These are phyloP conservation scores for Salmo trutta DNA, from an alignment of 2,797 vertebrate species.

Conservation along the genomic window DNA sequence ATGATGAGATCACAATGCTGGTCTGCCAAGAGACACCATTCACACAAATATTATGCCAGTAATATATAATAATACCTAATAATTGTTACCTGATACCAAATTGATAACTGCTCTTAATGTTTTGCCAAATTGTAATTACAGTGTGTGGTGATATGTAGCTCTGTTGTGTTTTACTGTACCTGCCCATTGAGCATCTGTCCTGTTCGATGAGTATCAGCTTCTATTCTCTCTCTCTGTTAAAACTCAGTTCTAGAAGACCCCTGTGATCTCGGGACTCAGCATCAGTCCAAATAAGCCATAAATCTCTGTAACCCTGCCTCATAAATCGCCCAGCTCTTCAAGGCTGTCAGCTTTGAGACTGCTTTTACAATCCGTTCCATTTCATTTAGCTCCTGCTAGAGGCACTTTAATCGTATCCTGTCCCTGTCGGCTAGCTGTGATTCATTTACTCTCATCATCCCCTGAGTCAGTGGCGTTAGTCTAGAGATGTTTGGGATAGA, in stretches of 20 bases:
- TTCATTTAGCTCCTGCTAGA: constrained; percentile 18
- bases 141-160: background rate
- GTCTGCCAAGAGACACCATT: background rate
- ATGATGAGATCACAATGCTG: background rate
- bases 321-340: constrained; percentile 17
- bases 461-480: constrained; percentile 1
- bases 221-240: background rate
- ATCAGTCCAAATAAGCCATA: constrained; percentile 21
- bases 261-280: constrained; percentile 6
- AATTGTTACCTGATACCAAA: background rate
- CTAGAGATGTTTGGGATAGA: constrained; percentile 9
- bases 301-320: constrained; percentile 10
- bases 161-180: background rate
- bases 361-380: constrained; percentile 26
- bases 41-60: background rate
- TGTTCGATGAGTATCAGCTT: background rate
- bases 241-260: constrained; percentile 5
- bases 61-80: background rate
- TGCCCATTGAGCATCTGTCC: background rate
- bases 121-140: background rate
- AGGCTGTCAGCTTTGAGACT: constrained; percentile 15
- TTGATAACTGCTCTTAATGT: background rate
- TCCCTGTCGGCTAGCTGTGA: background rate
- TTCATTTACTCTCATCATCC: constrained; percentile 24
- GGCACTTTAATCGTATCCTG: constrained; percentile 11